phyloP scores from a whole-genome alignment of 2,797 vertebrate genomes.

The Hippopotamyrus pictus region DNA sequence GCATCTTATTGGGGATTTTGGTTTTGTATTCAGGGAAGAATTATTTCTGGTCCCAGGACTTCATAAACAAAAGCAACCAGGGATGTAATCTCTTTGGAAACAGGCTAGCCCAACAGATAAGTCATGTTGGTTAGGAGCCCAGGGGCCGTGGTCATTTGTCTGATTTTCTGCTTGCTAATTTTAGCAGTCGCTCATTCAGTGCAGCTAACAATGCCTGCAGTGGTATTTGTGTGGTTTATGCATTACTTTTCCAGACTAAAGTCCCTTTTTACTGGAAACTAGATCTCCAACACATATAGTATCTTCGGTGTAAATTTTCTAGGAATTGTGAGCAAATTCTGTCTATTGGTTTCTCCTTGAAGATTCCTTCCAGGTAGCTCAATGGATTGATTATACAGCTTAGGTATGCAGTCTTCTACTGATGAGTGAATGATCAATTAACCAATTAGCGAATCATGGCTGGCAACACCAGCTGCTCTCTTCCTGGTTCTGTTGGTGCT shows the following conservation, averaged over 20 bases:
- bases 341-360: background rate
- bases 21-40: background rate
- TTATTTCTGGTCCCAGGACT: conserved; percentile 13
- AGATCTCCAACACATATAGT: background rate
- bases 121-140: background rate
- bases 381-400: background rate
- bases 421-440: background rate
- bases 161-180: background rate
- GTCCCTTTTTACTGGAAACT: background rate
- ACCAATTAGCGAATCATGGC: background rate
- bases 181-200: background rate
- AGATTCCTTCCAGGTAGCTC: background rate
- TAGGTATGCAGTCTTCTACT: background rate
- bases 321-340: background rate
- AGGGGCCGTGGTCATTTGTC: background rate
- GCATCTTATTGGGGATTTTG: background rate
- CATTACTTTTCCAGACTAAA: background rate
- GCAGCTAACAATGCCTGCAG: background rate
- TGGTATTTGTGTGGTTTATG: background rate
- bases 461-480: background rate
- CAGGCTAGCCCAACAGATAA: background rate
- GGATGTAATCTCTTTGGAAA: conserved; percentile 12
- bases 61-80: background rate
- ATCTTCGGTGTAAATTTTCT: background rate
- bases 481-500: background rate